Evolutionary conservation across 1,140 invertebrate species (phyloP).

Genomic region (Neodiprion fabricii): DNA sequence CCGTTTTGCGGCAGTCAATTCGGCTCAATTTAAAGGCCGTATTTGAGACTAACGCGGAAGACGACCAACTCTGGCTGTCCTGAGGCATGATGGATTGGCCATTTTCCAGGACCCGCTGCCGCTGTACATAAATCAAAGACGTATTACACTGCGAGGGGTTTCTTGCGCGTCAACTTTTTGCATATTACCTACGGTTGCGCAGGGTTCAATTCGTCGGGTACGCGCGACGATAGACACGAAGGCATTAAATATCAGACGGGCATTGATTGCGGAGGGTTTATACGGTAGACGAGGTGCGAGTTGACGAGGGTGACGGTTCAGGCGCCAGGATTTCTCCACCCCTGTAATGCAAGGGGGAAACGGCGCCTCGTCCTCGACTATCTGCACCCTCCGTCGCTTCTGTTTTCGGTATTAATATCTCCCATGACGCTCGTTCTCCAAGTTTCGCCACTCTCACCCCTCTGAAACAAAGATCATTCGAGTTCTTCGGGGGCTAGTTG

Average conservation of each 20-base stretch:
- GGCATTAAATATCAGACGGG: not conserved
- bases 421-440: constrained; percentile 3
- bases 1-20: not conserved
- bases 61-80: not conserved
- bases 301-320: constrained; percentile 3
- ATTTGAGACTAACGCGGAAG: not conserved
- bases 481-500: not conserved
- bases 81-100: not conserved
- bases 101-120: not conserved
- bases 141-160: not conserved
- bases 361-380: not conserved
- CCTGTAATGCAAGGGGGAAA: not conserved
- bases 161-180: not conserved
- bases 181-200: not conserved
- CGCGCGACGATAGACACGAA: not conserved
- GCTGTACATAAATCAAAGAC: constrained; percentile 1
- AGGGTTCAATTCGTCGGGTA: not conserved
- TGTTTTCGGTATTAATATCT: constrained; percentile 3
- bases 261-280: constrained; percentile 4
- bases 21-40: not conserved
- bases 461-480: not conserved
- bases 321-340: not conserved
- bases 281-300: not conserved
- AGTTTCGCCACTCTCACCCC: not conserved
- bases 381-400: not conserved